Conservation (phyloP, 2,113 vertebrate species). For the Hemichromis elongatus region DNA sequence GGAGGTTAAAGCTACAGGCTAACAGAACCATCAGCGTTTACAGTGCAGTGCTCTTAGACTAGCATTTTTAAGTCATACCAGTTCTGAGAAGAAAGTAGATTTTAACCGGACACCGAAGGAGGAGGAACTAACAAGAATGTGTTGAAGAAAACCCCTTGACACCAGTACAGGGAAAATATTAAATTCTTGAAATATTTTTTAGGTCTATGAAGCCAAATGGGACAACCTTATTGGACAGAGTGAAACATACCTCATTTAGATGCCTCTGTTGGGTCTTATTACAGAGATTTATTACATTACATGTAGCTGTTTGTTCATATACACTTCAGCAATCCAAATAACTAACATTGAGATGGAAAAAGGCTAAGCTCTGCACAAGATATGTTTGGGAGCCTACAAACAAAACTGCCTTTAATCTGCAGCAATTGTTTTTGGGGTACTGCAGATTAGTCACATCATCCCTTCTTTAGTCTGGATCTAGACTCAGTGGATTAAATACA, state of each 20-base stretch:
- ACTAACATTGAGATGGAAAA: background rate
- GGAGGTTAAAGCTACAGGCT: background rate
- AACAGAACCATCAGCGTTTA: background rate
- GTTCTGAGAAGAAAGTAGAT: background rate
- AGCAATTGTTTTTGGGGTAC: background rate
- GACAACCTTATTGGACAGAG: background rate
- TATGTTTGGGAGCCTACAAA: background rate
- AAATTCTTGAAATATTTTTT: background rate
- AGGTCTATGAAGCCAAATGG: background rate
- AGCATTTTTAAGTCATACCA: background rate
- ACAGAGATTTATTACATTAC: background rate
- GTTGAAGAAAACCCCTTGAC: background rate
- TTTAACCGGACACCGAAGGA: accelerated
- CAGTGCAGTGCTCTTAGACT: background rate
- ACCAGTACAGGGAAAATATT: background rate
- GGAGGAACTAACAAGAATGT: background rate
- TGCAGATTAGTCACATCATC: background rate
- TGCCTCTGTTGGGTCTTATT: background rate
- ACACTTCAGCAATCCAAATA: background rate
- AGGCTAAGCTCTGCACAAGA: background rate
- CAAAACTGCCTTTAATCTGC: accelerated
- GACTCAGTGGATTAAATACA: background rate
- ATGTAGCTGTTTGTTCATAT: background rate
- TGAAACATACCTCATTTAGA: background rate
- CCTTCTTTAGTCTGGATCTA: background rate